phyloP scores from a whole-genome alignment of 2,797 vertebrate genomes.

The Alectoris magna region DNA sequence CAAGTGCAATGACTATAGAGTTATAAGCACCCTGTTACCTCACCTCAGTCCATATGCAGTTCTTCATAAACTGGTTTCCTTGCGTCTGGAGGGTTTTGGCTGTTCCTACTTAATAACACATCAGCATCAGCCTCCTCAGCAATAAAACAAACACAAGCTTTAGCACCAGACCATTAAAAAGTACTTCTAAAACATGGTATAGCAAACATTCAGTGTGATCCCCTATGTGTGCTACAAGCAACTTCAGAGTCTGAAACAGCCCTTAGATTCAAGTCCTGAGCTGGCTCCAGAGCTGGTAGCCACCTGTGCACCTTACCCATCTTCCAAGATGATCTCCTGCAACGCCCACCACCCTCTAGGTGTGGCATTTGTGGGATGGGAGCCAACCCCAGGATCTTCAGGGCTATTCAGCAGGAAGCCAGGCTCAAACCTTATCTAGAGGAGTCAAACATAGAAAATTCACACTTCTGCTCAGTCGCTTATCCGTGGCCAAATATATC shows the following conservation, averaged over 20 bases:
- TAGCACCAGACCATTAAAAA: not conserved
- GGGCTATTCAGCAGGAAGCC: not conserved
- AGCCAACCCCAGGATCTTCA: not conserved
- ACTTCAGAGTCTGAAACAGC: not conserved
- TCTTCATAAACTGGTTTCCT: slow-evolving; percentile 38
- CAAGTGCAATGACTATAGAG: not conserved
- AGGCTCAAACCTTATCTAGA: not conserved
- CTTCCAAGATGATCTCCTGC: not conserved
- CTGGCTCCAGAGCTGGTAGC: not conserved
- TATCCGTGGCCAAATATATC: not conserved
- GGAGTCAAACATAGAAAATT: not conserved
- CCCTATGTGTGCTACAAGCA: not conserved
- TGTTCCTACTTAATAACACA: not conserved
- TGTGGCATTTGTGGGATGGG: accelerated
- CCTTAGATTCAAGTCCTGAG: not conserved
- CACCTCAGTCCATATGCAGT: not conserved
- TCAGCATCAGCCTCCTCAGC: not conserved
- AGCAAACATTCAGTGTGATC: not conserved
- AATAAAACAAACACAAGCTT: slow-evolving; percentile 1
- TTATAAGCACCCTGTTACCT: slow-evolving; percentile 1
- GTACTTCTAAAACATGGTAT: not conserved
- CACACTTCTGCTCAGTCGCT: accelerated
- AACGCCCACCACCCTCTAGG: not conserved
- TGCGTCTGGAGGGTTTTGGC: not conserved
- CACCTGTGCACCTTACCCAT: not conserved